Evolutionary conservation across 2,888 invertebrate genomes (phyloP), one percentile per base, ranked within the genome.

Genomic region (Yponomeuta sedellus): DNA sequence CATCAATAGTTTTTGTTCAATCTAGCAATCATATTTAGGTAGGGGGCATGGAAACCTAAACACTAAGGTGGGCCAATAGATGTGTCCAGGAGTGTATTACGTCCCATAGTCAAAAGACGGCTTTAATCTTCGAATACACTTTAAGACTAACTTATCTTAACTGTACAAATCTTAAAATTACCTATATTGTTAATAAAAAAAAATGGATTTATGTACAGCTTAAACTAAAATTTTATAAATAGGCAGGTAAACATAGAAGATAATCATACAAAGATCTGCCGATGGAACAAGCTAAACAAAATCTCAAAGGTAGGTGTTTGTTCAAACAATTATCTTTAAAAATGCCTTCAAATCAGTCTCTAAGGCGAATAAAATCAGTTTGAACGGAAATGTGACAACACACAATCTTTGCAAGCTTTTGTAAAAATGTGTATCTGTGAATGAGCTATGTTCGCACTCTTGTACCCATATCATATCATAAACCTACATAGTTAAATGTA

Each of bases 241-340:
- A 77, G 79, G 78, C 73, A 75, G 71, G 74, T 79, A 79, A 81
- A 81, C 72, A 52, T 52, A 84, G 80, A 77, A 75, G 77, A 78
- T 88, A 87, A 52, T 52, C 88, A 75, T 88, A 91, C 90, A 91
- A 86, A 90, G 88, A 88, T 85, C 84, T 86, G 89, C 89, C 90
- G 85, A 78, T 79, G 81, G 82, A 87, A 88, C 86, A 74, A 82
- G 73, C 77, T 71, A 72, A 77, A 76, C 82, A 76, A 77, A 34
- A 82, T 81, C 71, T 80, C 83, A 85, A 85, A 81, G 78, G 65
- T 61, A n/a, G 78, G 65, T 61, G 11, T 57, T n/a, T 1, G 82
- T 81, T 78, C 86, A 75, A 75, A 83, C 81, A 52, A 16, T 52
- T 85, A 83, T 85, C 87, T 88, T 89, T 85, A 77, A 86, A 83